Percentiles rank a stretch among this genome's conserved stretches.
Conservation (phyloP, 2,113 vertebrate species). For the Petroica traversi region DNA sequence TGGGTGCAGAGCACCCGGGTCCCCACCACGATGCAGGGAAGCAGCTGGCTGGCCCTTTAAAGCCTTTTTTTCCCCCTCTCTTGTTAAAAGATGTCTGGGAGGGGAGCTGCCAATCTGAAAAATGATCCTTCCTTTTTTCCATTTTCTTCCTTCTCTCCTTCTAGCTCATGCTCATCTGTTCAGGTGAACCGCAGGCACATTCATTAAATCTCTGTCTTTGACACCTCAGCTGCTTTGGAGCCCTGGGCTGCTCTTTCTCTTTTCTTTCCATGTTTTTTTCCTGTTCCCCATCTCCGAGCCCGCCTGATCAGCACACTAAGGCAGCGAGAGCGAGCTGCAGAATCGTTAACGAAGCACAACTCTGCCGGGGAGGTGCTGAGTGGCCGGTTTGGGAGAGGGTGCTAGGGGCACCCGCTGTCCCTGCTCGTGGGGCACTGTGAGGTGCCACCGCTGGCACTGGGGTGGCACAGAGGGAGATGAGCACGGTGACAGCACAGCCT, state of each 20-base stretch:
- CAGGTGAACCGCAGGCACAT: constrained; percentile 71
- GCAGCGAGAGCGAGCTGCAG: neutral
- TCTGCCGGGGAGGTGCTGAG: neutral
- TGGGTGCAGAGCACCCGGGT: rapidly evolving
- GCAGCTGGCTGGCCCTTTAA: constrained; percentile 59
- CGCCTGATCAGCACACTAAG: constrained; percentile 50
- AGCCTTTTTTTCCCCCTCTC: neutral
- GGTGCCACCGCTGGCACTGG: neutral
- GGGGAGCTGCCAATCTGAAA: constrained; percentile 75
- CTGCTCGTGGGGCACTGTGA: rapidly evolving
- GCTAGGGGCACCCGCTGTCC: neutral
- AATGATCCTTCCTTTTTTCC: constrained; percentile 72
- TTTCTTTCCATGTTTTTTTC: constrained; percentile 2
- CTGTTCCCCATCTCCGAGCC: constrained; percentile 9
- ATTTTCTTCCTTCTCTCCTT: constrained; percentile 71
- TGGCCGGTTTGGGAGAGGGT: neutral
- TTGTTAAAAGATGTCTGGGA: constrained; percentile 73
- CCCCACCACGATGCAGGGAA: rapidly evolving
- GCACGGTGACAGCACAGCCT: neutral
- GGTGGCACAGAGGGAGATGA: neutral
- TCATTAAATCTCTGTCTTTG: constrained; percentile 76
- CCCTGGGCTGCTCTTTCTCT: constrained; percentile 65
- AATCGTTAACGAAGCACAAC: constrained; percentile 29
- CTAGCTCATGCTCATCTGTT: constrained; percentile 71
- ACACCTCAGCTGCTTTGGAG: constrained; percentile 72